Evolutionary conservation across 2,888 invertebrate genomes (phyloP).

Genomic region (Polyommatus icarus): DNA sequence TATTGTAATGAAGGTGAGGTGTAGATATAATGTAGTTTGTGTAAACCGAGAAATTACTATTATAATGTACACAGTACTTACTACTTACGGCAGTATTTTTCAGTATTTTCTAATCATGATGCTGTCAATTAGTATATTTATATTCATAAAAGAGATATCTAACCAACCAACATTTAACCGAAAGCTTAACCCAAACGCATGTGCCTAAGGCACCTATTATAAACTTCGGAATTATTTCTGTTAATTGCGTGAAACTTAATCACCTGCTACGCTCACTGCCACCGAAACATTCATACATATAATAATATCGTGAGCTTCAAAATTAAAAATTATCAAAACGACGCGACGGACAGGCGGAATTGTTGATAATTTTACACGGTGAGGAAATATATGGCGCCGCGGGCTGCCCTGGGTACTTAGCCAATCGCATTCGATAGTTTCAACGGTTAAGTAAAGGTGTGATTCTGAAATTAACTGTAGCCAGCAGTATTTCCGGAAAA

Average conservation of each 20-base stretch:
- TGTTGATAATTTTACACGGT: slow-evolving; percentile 19
- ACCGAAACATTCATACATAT: neutral
- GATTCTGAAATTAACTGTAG: no score
- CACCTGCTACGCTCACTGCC: neutral
- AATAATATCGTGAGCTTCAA: neutral
- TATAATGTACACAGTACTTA: no score
- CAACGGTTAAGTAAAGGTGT: neutral
- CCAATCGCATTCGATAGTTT: neutral
- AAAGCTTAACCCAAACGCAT: no score
- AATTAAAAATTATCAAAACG: slow-evolving; percentile 20
- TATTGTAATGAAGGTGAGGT: neutral
- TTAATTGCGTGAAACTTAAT: neutral
- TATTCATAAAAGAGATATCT: no score
- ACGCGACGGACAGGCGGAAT: slow-evolving; percentile 9
- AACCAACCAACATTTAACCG: neutral
- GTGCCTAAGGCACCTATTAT: neutral
- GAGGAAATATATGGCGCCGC: slow-evolving; percentile 6
- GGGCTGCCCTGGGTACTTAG: neutral
- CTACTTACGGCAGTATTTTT: no score
- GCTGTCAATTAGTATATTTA: no score
- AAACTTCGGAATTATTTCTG: neutral
- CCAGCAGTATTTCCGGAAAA: no score
- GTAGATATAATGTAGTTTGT: neutral
- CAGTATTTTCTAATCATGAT: no score
- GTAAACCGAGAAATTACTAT: neutral